A percentile compares a stretch with the other conserved stretches of the same genome.
Evolutionary conservation across 1,140 invertebrate genomes (phyloP).

Genomic region (Papilio aristodemus): DNA sequence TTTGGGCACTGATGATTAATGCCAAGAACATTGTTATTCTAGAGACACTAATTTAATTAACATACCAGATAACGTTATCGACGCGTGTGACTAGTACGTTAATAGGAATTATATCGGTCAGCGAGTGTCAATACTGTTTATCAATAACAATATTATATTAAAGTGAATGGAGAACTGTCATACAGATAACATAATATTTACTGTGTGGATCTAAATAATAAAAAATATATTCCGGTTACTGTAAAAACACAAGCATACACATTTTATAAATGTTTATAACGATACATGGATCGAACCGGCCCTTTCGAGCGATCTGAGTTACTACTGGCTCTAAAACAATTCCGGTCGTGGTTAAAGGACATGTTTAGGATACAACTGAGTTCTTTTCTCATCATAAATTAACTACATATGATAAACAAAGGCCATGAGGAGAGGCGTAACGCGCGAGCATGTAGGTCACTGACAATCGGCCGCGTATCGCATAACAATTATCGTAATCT

Average conservation of each 20-base stretch:
- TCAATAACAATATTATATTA: slow-evolving; percentile 17
- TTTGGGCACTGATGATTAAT: slow-evolving; percentile 1
- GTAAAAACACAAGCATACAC: neutral
- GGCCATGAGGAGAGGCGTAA: neutral
- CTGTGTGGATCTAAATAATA: neutral
- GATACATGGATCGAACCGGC: too few relatives aligned
- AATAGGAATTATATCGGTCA: slow-evolving; percentile 22
- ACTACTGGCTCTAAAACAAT: neutral
- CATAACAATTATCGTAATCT: slow-evolving; percentile 42
- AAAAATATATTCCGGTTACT: neutral
- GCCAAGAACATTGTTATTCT: slow-evolving; percentile 2
- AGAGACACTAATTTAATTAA: slow-evolving; percentile 8
- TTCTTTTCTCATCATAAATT: neutral
- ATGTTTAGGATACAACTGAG: neutral
- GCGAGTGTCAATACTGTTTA: slow-evolving; percentile 6
- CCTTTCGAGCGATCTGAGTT: too few relatives aligned
- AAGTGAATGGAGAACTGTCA: neutral
- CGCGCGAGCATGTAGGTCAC: slow-evolving; percentile 33
- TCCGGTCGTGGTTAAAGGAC: neutral
- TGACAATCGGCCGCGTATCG: slow-evolving; percentile 36
- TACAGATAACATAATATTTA: neutral
- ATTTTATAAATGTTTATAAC: too few relatives aligned
- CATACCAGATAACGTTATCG: slow-evolving; percentile 14
- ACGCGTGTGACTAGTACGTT: neutral
- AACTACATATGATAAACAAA: slow-evolving; percentile 15